These are phyloP conservation scores for Sebastes itinus DNA, from an alignment of 2,797 vertebrate genomes.

Conservation along the genomic window DNA sequence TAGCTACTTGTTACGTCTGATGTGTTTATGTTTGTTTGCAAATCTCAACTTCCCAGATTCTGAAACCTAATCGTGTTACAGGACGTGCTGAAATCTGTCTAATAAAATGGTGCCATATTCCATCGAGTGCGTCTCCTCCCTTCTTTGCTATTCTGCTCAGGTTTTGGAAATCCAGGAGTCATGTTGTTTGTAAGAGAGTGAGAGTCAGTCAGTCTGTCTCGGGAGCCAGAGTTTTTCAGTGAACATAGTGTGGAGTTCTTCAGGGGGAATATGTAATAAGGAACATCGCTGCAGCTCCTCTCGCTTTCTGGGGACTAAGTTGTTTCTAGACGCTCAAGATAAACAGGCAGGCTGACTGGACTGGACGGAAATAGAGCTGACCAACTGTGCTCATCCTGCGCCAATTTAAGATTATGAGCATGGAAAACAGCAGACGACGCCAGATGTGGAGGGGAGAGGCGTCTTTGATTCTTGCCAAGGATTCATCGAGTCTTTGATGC, in stretches of 20 bases:
- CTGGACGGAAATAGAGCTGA: constrained; percentile 48
- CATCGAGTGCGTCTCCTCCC: constrained; percentile 6
- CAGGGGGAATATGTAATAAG: constrained; percentile 76
- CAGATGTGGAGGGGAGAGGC: constrained; percentile 47
- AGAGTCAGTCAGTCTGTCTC: constrained; percentile 58
- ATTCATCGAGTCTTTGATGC: constrained; percentile 8
- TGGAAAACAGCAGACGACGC: constrained; percentile 24
- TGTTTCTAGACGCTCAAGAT: constrained; percentile 46
- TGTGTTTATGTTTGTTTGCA: not conserved
- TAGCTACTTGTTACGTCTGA: not conserved
- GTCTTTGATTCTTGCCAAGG: constrained; percentile 28
- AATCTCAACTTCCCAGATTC: not conserved
- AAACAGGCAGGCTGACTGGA: constrained; percentile 45
- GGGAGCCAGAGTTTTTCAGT: constrained; percentile 62
- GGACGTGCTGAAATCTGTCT: not conserved
- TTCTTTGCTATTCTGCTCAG: constrained; percentile 66
- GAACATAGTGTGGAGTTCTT: constrained; percentile 71
- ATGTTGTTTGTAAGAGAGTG: constrained; percentile 67
- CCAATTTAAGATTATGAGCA: constrained; percentile 49
- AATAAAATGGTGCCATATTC: not conserved
- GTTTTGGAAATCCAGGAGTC: constrained; percentile 63
- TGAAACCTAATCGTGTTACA: not conserved
- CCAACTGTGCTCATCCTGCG: constrained; percentile 38
- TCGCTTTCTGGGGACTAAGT: constrained; percentile 59
- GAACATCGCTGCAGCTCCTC: constrained; percentile 60